phyloP scores from a whole-genome alignment of 2,797 vertebrate genomes.

The Bradypus variegatus region DNA sequence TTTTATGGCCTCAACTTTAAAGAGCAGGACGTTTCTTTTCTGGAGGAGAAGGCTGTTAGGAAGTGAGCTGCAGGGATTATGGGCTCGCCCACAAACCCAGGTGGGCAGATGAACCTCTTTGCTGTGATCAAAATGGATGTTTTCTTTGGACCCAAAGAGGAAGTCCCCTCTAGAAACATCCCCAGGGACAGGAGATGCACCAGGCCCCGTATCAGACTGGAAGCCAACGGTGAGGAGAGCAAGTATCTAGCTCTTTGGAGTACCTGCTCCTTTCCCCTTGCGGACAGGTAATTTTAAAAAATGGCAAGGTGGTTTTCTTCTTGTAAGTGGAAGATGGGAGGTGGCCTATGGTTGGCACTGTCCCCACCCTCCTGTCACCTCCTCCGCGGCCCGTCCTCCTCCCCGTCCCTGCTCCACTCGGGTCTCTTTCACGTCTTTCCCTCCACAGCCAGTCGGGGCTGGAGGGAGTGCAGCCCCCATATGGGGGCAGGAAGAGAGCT shows the following conservation, averaged over 20 bases:
- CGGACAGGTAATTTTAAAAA: neutral
- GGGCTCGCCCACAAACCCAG: conserved; percentile 59
- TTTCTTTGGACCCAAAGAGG: conserved; percentile 49
- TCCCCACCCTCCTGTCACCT: neutral
- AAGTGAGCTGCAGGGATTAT: conserved; percentile 63
- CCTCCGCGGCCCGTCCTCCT: neutral
- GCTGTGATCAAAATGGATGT: conserved; percentile 59
- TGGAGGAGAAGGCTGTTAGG: conserved; percentile 67
- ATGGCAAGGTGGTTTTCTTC: conserved; percentile 24
- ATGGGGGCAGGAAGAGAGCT: neutral
- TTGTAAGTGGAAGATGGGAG: neutral
- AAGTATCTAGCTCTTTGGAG: conserved; percentile 48
- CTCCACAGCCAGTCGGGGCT: neutral
- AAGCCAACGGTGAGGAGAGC: conserved; percentile 45
- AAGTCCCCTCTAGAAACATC: conserved; percentile 38
- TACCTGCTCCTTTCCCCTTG: neutral
- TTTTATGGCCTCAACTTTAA: conserved; percentile 68
- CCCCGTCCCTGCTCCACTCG: neutral
- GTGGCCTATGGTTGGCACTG: neutral
- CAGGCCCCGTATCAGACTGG: neutral
- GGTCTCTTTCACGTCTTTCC: neutral
- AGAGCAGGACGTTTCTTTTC: conserved; percentile 67
- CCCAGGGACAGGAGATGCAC: neutral
- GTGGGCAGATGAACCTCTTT: conserved; percentile 51
- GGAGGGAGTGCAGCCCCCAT: neutral